Evolutionary conservation across 1,140 invertebrate genomes (phyloP), one percentile per base, ranked within the genome.

Genomic region (Pogonomyrmex californicus): DNA sequence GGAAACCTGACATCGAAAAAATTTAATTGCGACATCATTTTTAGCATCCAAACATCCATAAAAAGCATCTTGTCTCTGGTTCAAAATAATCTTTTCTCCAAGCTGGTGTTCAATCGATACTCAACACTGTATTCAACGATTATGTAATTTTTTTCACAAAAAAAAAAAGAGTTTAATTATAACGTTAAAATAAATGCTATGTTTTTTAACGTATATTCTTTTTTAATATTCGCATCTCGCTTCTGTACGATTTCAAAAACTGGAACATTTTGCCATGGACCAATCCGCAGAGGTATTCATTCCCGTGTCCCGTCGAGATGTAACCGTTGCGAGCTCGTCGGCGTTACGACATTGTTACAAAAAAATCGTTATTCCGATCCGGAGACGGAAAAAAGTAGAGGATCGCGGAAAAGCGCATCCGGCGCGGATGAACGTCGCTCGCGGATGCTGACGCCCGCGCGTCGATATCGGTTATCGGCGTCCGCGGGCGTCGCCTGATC

Each of bases 381-480:
- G 79, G 41, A 83, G 68, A 83, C 79, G 54, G 54, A 60, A 83
- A 81, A 75, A 83, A 83, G 77, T 83, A 44, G 68, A 83, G 68
- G 56, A 79, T 51, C 62, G n/a, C 76, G 60, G 47, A 47, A 83
- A 83, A 83, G 68, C 79, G 33, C 79, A 75, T 83, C 79, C 79
- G 79, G 54, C 79, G 63, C 47, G 86, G 68, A 91, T 54, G 88
- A 79, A 86, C 71, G 86, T 90, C 86, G 79, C 78, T 75, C 85
- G 87, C n/a, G 78, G 60, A 90, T 79, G 86, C 86, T 83, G 87
- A 77, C 76, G 76, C 75, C 83, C 65, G 71, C 83, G 75, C 90
- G 89, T 91, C 91, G 86, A 91, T 91, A 91, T 91, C 90, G 88
- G 90, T 91, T 91, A 91, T 90, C 89, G 79, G 81, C 81, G 81